A percentile compares a stretch with the other conserved stretches of the same genome.
Conservation (phyloP, 2,888 invertebrate species). For the Patella ulyssiponensis region DNA sequence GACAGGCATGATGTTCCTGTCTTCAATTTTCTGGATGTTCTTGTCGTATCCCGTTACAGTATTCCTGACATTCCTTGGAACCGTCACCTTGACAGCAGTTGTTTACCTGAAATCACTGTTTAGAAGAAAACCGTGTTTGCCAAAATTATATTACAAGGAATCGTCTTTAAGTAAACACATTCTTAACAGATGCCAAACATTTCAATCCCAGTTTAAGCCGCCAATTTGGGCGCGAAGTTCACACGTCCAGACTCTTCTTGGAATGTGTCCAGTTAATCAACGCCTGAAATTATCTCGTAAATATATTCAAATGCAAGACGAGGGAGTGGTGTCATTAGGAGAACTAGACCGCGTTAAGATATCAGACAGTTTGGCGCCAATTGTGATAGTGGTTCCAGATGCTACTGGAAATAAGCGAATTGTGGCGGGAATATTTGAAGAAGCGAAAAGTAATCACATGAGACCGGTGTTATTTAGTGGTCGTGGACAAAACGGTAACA, state of each 20-base stretch:
- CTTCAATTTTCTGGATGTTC: slow-evolving; percentile 22
- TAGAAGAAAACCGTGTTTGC: slow-evolving; percentile 41
- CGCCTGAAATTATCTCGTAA: slow-evolving; percentile 50
- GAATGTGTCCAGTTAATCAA: slow-evolving; percentile 38
- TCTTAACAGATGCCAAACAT: slow-evolving; percentile 53
- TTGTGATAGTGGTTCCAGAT: slow-evolving; percentile 60
- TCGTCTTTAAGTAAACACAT: slow-evolving; percentile 60
- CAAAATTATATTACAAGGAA: slow-evolving; percentile 60
- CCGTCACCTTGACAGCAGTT: slow-evolving; percentile 44
- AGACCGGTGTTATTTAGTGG: slow-evolving; percentile 63
- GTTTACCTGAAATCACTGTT: slow-evolving; percentile 50
- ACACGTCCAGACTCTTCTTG: slow-evolving; percentile 61
- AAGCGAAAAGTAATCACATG: slow-evolving; percentile 53
- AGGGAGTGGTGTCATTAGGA: slow-evolving; percentile 64
- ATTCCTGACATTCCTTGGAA: slow-evolving; percentile 37
- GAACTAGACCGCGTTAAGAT: slow-evolving; percentile 47
- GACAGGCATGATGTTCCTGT: slow-evolving; percentile 24
- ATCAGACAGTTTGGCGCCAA: slow-evolving; percentile 28
- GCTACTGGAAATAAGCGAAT: slow-evolving; percentile 51
- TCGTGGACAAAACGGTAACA: slow-evolving; percentile 58
- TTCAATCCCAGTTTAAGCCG: slow-evolving; percentile 53
- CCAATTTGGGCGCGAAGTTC: slow-evolving; percentile 55
- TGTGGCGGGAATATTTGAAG: slow-evolving; percentile 46
- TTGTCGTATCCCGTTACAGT: slow-evolving; percentile 24
- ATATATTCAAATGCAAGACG: slow-evolving; percentile 62